Conservation (phyloP, 2,888 invertebrate genomes). For the Entomobrya multifasciata region DNA sequence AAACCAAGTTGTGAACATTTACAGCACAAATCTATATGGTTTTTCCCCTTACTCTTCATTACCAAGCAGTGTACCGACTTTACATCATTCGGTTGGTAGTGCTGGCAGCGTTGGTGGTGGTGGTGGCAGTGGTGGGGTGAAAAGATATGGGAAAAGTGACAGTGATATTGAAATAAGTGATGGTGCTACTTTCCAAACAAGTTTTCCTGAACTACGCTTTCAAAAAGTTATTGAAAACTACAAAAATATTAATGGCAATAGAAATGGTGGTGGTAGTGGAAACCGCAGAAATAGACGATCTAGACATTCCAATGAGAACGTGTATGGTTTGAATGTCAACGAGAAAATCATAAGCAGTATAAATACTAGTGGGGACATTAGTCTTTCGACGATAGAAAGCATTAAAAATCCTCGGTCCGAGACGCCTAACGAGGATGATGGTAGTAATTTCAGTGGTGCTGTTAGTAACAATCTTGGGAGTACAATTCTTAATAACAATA, state of each 20-base stretch:
- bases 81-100: background rate
- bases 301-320: conserved; percentile 45
- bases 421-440: background rate
- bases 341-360: background rate
- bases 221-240: conserved; percentile 32
- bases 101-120: background rate
- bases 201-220: conserved; percentile 34
- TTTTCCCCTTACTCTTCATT: conserved; percentile 3
- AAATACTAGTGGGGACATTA: background rate
- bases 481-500: no score
- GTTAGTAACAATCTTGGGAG: no score
- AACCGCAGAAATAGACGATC: conserved; percentile 59
- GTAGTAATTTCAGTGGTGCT: background rate
- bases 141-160: conserved; percentile 38
- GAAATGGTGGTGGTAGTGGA: background rate
- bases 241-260: conserved; percentile 33
- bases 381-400: background rate
- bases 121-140: conserved; percentile 49
- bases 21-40: conserved; percentile 46
- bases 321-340: conserved; percentile 35
- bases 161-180: conserved; percentile 50
- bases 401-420: background rate
- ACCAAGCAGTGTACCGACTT: conserved; percentile 20
- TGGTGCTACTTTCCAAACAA: conserved; percentile 16
- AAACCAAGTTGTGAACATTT: conserved; percentile 20